These are phyloP conservation scores for Ceraclea dissimilis DNA, from an alignment of 2,888 invertebrate species.

Conservation along the genomic window DNA sequence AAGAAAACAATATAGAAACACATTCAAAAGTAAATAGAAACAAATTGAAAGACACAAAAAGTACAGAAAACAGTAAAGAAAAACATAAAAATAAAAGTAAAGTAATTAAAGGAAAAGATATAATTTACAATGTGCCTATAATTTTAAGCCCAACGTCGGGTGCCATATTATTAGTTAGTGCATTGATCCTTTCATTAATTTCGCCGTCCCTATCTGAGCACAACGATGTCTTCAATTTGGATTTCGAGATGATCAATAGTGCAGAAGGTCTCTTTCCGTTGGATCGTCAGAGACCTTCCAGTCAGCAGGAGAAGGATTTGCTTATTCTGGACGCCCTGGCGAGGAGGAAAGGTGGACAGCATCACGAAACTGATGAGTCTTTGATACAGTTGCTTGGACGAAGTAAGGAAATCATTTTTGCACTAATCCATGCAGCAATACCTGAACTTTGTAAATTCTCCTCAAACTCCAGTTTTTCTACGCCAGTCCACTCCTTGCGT, in stretches of 20 bases:
- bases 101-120: too few relatives aligned
- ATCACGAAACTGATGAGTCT: constrained; percentile 56
- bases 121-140: not conserved
- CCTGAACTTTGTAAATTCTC: not conserved
- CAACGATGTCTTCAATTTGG: constrained; percentile 21
- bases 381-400: constrained; percentile 79
- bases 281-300: constrained; percentile 46
- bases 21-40: too few relatives aligned
- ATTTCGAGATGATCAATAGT: constrained; percentile 10
- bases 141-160: not conserved
- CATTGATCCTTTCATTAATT: constrained; percentile 2
- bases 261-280: constrained; percentile 31
- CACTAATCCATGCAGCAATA: not conserved
- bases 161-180: constrained; percentile 5
- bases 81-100: too few relatives aligned
- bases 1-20: too few relatives aligned
- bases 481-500: too few relatives aligned
- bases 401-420: constrained; percentile 62
- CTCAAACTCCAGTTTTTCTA: too few relatives aligned
- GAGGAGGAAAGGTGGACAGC: constrained; percentile 53
- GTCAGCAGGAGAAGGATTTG: constrained; percentile 69
- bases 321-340: constrained; percentile 65
- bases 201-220: constrained; percentile 4
- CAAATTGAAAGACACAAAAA: too few relatives aligned
- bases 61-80: too few relatives aligned